phyloP scores from a whole-genome alignment of 2,113 vertebrate species.

The Burhinus bistriatus region DNA sequence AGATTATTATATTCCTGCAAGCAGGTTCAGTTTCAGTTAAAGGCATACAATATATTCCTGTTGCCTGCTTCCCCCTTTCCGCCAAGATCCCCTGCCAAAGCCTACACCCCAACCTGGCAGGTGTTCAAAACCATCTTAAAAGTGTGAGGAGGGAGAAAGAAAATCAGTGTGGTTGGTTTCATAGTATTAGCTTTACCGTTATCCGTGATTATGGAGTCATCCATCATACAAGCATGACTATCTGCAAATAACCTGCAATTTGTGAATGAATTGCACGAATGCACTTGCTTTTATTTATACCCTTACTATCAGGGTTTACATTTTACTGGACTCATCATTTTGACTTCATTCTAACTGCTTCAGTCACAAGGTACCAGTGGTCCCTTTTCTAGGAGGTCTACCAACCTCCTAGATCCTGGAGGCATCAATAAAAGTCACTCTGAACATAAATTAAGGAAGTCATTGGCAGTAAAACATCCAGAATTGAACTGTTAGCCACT shows the following conservation, averaged over 20 bases:
- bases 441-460: neutral
- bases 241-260: neutral
- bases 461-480: neutral
- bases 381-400: neutral
- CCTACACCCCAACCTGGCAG: neutral
- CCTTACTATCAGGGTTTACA: neutral
- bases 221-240: neutral
- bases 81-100: neutral
- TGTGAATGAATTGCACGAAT: neutral
- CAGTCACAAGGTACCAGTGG: neutral
- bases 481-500: neutral
- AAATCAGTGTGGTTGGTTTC: neutral
- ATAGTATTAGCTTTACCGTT: neutral
- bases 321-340: neutral
- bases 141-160: neutral
- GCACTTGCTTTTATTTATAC: neutral
- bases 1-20: neutral
- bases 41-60: neutral
- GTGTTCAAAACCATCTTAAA: neutral
- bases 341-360: neutral
- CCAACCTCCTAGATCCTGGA: neutral
- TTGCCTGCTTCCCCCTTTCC: neutral
- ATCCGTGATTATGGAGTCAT: neutral
- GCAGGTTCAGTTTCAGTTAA: neutral
- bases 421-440: neutral